Evolutionary conservation across 1,140 invertebrate genomes (phyloP), one percentile per base, ranked within the genome.

Genomic region (Thaumatotibia leucotreta): DNA sequence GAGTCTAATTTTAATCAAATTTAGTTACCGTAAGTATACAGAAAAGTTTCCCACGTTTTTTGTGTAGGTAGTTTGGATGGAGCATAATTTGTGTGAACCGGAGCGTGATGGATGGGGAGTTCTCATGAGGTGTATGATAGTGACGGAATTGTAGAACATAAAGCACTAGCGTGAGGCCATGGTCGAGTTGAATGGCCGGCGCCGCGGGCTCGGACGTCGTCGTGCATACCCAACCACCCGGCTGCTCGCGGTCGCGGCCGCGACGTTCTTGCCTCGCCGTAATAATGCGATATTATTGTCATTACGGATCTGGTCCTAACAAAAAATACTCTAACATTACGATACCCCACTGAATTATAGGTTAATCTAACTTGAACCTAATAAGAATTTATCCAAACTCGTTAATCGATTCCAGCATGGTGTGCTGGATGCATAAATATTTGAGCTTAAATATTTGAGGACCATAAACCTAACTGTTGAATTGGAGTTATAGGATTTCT

Each of bases 131-230:
- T 54, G 20, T 54, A 54, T 27, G 50, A 54, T 45, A 20, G 63
- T 66, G 67, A 22, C 32, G 65, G 67, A 65, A 72, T 71, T 75
- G 76, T 62, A 72, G 67, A 76, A 68, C 54, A 76, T 27, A 70
- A 69, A 35, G 68, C 71, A 72, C 73, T 71, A 78, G 52, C 68
- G 73, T 76, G 80, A 78, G 82, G 77, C 76, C 75, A 72, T 73
- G 73, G 73, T 69, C 33, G 82, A 83, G 88, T 90, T 90, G 86
- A 88, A 90, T 78, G 87, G 75, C 87, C 84, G 79, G 39, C 73
- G 65, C 67, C 72, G 39, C 39, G 75, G 72, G 76, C 75, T 73
- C 77, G 76, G 45, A 70, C 74, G 75, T 74, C 82, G 75, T 75
- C 75, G 77, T 79, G 79, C 79, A 80, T 83, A 33, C 35, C 82